phyloP scores from a whole-genome alignment of 2,797 vertebrate genomes.

The Cetoscarus ocellatus region DNA sequence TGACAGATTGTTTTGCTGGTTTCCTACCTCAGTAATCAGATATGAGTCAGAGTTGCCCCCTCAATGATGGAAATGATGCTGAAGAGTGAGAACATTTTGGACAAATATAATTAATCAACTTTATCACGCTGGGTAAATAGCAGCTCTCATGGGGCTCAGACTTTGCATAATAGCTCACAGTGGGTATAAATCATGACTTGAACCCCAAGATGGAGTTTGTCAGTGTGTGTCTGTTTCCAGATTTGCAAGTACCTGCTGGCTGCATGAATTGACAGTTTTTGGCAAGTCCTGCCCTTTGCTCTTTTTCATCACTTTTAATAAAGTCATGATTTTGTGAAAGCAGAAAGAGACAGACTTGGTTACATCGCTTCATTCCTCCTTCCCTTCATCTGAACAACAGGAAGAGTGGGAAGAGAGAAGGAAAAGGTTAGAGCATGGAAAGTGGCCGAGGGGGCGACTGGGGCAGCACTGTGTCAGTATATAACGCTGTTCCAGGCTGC shows the following conservation, averaged over 20 bases:
- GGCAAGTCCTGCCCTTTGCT: slow-evolving; percentile 34
- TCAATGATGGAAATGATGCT: slow-evolving; percentile 55
- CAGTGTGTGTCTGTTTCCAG: slow-evolving; percentile 55
- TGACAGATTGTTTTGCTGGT: slow-evolving; percentile 36
- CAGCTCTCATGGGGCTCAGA: slow-evolving; percentile 47
- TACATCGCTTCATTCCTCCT: slow-evolving; percentile 38
- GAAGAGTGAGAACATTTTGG: slow-evolving; percentile 66
- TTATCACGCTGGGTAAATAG: slow-evolving; percentile 67
- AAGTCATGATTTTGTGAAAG: slow-evolving; percentile 49
- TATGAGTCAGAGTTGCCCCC: slow-evolving; percentile 71
- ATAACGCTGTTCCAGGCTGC: slow-evolving; percentile 53
- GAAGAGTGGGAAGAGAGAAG: slow-evolving; percentile 61
- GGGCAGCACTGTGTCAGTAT: slow-evolving; percentile 19
- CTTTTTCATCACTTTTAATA: slow-evolving; percentile 43
- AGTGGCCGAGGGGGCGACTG: slow-evolving; percentile 51
- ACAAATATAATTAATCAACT: slow-evolving; percentile 73
- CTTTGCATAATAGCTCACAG: slow-evolving; percentile 49
- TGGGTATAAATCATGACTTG: slow-evolving; percentile 58
- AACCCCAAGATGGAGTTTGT: slow-evolving; percentile 57
- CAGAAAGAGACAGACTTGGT: slow-evolving; percentile 37
- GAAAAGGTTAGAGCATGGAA: slow-evolving; percentile 70
- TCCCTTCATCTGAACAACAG: slow-evolving; percentile 63
- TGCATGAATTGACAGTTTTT: slow-evolving; percentile 57
- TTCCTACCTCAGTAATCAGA: slow-evolving; percentile 53
- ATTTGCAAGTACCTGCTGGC: slow-evolving; percentile 55